Evolutionary conservation across 1,140 invertebrate genomes (phyloP), one percentile per base, ranked within the genome.

Genomic region (Conus ventricosus): DNA sequence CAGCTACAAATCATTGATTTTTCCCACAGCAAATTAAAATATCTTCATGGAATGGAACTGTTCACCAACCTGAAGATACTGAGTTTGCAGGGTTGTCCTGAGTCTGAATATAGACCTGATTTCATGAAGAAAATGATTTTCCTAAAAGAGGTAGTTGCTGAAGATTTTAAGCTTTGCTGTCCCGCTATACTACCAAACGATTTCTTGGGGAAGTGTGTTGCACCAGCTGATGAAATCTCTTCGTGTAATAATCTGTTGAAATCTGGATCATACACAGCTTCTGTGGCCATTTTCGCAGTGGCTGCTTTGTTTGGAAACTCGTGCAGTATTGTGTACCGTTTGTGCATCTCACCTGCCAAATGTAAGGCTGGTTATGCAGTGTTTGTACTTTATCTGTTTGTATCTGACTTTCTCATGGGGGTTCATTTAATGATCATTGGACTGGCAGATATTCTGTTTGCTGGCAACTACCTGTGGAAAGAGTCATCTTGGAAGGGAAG

Each of bases 401-500:
- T 39, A 39, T 39, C 39, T 39, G 88, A 89, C n/a, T 86, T 89
- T 63, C 82, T 89, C 13, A 89, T 89, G 88, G 88, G 88, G 4
- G 75, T 89, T 5, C 86, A 89, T 51, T 25, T 89, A 57, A 75
- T 78, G 4, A 87, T 87, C 23, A 76, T 89, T 54, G 39, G 39
- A 39, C 39, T 39, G 39, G 39, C 39, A 39, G 39, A 39, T 39
- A 39, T 39, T 39, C 39, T 84, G 78, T 89, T 83, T 67, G 8
- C 75, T 3, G 96, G 94, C 25, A 71, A 54, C 39, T 90, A 90
- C 54, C 63, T 87, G 81, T 76, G 75, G 60, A n/a, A 87, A 17
- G 88, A 87, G 5, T 23, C 23, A 8, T 55, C 87, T 11, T 89
- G 88, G 88, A 89, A 84, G 57, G 81, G 25, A n/a, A 87, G 85